Evolutionary conservation across 2,797 vertebrate species (phyloP), one percentile per base, ranked within the genome.

Genomic region (Pantherophis vulpinus): DNA sequence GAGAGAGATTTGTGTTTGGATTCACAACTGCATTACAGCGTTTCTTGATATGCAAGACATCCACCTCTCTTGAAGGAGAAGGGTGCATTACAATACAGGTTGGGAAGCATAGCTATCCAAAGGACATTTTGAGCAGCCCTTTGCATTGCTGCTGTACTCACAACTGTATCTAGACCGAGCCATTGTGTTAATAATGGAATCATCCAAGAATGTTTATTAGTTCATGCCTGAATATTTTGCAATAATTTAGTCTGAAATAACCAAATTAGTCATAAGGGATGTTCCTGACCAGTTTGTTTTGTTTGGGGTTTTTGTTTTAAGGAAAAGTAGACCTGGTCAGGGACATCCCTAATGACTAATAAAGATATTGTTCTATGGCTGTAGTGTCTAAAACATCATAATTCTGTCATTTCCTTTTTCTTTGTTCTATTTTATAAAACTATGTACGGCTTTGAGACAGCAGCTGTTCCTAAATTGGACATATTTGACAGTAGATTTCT

Each of bases 351-450:
- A 83, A 89, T 89, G 70, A 83, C 56, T 88, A 88, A 93, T 59
- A 25, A 29, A 59, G 89, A 58, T 88, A 87, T 74, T 90, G 51
- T 63, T 93, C 83, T 91, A 66, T 89, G 70, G 55, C 58, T 83
- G 4, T 47, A 37, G 32, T 86, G 83, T 86, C 47, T 91, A 63
- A 74, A 93, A 32, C 87, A 63, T n/a, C n/a, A 79, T 25, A 51
- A 63, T 70, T 58, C 32, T 89, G 59, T 91, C 90, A 66, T 87
- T 94, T 89, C 83, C 92, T 91, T 89, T 94, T 37, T 42, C 51
- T 91, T 91, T 83, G 5, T 92, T 58, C 74, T 42, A 0, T 74
- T 74, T 93, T 89, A 86, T 70, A 70, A 93, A 56, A 20, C 37
- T 23, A n/a, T 91, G 89, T 91, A 60, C 7, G 5, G 23, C 18